Percentiles rank a stretch among this genome's conserved stretches.
phyloP scores from a whole-genome alignment of 2,888 invertebrate genomes.

The Rhingia campestris region DNA sequence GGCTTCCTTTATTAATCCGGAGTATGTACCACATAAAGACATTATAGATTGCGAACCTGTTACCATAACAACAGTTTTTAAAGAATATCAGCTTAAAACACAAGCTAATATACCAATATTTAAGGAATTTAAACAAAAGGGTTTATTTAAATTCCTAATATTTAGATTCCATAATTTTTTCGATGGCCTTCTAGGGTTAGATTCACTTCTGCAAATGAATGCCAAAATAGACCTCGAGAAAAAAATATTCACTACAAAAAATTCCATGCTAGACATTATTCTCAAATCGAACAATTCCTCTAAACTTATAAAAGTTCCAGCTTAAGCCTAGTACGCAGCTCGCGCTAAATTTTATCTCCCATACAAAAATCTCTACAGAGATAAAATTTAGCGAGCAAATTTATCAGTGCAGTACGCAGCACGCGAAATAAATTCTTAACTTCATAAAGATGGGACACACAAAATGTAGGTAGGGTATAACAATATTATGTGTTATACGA shows the following conservation, averaged over 20 bases:
- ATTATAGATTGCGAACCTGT: slow-evolving; percentile 29
- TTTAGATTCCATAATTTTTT: slow-evolving; percentile 36
- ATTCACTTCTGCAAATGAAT: slow-evolving; percentile 20
- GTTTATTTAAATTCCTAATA: too few species aligned
- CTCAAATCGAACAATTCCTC: slow-evolving; percentile 1
- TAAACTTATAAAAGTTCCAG: slow-evolving; percentile 1
- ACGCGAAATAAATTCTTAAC: too few species aligned
- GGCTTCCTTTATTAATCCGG: slow-evolving; percentile 59
- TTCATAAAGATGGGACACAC: too few species aligned
- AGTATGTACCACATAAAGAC: slow-evolving; percentile 32
- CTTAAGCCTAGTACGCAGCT: background rate
- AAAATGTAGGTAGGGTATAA: too few species aligned
- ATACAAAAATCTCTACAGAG: too few species aligned
- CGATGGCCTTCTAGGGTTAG: slow-evolving; percentile 31
- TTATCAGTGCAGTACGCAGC: too few species aligned
- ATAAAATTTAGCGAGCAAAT: too few species aligned
- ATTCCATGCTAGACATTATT: background rate
- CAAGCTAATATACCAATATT: slow-evolving; percentile 12
- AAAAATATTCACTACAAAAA: background rate
- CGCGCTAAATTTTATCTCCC: too few species aligned
- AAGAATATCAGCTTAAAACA: slow-evolving; percentile 22
- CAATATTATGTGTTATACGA: too few species aligned
- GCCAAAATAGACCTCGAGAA: slow-evolving; percentile 36
- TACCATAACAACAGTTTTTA: slow-evolving; percentile 29
- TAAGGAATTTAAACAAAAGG: slow-evolving; percentile 25